Conservation (phyloP, 2,797 vertebrate species). For the Threskiornis aethiopicus region DNA sequence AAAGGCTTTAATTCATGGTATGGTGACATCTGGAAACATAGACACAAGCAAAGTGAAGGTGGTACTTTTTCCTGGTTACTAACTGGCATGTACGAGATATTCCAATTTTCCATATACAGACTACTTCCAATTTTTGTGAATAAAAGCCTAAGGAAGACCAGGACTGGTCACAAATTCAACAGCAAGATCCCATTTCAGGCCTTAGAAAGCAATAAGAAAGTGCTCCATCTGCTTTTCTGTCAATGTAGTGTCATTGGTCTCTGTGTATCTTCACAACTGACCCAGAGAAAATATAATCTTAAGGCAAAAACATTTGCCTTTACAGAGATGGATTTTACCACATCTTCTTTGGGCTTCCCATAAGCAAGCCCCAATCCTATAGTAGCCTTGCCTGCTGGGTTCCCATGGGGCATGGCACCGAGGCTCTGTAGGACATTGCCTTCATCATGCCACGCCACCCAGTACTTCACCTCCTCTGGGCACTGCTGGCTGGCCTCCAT, state of each 20-base stretch:
- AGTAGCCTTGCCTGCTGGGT: not conserved
- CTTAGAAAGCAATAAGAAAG: not conserved
- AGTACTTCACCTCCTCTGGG: not conserved
- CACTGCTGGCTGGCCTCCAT: not conserved
- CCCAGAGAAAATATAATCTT: not conserved
- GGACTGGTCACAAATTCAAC: not conserved
- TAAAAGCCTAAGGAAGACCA: not conserved
- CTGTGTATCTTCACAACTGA: not conserved
- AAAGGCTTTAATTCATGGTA: not conserved
- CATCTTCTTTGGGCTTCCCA: not conserved
- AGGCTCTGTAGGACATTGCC: not conserved
- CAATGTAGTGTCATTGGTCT: not conserved
- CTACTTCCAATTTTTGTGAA: not conserved
- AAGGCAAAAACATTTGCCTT: not conserved
- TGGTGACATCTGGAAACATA: not conserved
- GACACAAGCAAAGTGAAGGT: not conserved
- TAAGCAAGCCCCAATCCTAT: not conserved
- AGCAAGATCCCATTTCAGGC: not conserved
- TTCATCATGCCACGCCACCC: accelerated
- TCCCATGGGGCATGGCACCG: not conserved
- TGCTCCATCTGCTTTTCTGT: not conserved
- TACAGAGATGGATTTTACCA: not conserved
- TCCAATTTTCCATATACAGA: not conserved
- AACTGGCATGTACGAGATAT: not conserved
- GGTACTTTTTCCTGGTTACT: not conserved